Evolutionary conservation across 2,888 invertebrate species (phyloP), one percentile per base, ranked within the genome.

Genomic region (Limnephilus rhombicus): DNA sequence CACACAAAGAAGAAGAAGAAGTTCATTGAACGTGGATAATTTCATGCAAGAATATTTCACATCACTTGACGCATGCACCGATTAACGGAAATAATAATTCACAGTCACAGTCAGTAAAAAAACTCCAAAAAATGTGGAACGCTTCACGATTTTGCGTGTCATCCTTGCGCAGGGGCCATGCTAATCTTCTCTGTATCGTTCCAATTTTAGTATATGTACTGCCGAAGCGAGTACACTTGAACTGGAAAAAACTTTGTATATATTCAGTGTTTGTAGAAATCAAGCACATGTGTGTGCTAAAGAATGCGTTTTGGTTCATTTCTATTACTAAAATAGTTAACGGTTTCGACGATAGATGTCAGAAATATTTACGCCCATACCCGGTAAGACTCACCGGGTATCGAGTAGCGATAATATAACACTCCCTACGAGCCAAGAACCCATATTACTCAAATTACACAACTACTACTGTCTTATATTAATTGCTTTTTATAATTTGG

Each of bases 111-210:
- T 34, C 18, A 83, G 3, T 7, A 24, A 41, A 85, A 90, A 92
- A 92, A 85, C 31, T 91, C 94, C 95, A 97, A 97, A 97, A 96
- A 97, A 97, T 97, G 97, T 97, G 97, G 97, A 97, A 98, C 98
- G 98, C 98, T 98, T 98, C 98, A 98, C 98, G 98, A 98, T 98
- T 98, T 98, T 98, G 98, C 98, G 98, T 98, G 98, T 98, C 98
- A 98, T 98, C 98, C 98, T 98, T 98, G 98, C 98, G 98, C 98
- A 98, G 98, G 97, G 98, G 98, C 98, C 98, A 98, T 98, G 98
- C 98, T 98, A 98, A 98, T 98, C 98, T 98, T 98, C 98, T 98
- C 98, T 98, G 98, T 98, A 98, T 98, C 98, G 98, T 98, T 98
- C 98, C 98, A 98, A 98, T 98, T 98, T 98, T 98, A 98, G 97